Conservation (phyloP, 2,797 vertebrate genomes). For the Pseudochromis fuscus region DNA sequence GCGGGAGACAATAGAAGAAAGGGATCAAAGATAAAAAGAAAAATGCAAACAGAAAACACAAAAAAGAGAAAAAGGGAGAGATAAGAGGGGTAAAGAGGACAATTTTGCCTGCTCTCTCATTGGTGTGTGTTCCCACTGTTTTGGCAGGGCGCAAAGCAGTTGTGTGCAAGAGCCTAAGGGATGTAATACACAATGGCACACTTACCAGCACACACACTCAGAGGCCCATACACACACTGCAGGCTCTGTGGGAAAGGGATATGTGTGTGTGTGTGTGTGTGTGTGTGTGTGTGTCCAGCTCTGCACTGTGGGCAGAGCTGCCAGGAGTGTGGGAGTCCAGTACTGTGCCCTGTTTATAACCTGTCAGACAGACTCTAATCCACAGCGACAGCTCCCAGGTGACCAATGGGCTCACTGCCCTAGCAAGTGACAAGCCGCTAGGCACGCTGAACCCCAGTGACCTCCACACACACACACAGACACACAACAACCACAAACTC, state of each 20-base stretch:
- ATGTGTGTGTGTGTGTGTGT: constrained; percentile 38
- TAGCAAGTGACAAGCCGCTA: constrained; percentile 65
- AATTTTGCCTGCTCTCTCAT: constrained; percentile 49
- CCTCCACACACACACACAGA: constrained; percentile 34
- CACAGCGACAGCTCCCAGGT: constrained; percentile 77
- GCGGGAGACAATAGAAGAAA: constrained; percentile 49
- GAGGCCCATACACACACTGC: constrained; percentile 19
- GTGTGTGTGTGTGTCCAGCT: constrained; percentile 41
- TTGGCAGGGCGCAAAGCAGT: constrained; percentile 60
- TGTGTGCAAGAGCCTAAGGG: constrained; percentile 52
- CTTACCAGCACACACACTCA: constrained; percentile 17
- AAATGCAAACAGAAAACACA: constrained; percentile 32
- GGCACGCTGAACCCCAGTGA: constrained; percentile 58
- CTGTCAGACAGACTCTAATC: constrained; percentile 78
- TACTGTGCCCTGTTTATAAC: constrained; percentile 68
- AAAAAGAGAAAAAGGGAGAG: constrained; percentile 28
- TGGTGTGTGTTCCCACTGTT: constrained; percentile 59
- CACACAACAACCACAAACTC: constrained; percentile 29
- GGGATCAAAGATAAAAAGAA: constrained; percentile 46
- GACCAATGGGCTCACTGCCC: constrained; percentile 76
- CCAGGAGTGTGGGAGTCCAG: constrained; percentile 54
- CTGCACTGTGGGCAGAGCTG: constrained; percentile 60
- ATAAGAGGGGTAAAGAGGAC: constrained; percentile 62
- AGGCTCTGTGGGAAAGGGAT: constrained; percentile 36
- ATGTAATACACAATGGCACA: constrained; percentile 58